Evolutionary conservation across 2,113 vertebrate genomes (phyloP), one percentile per base, ranked within the genome.

Genomic region (Anoura caudifer): DNA sequence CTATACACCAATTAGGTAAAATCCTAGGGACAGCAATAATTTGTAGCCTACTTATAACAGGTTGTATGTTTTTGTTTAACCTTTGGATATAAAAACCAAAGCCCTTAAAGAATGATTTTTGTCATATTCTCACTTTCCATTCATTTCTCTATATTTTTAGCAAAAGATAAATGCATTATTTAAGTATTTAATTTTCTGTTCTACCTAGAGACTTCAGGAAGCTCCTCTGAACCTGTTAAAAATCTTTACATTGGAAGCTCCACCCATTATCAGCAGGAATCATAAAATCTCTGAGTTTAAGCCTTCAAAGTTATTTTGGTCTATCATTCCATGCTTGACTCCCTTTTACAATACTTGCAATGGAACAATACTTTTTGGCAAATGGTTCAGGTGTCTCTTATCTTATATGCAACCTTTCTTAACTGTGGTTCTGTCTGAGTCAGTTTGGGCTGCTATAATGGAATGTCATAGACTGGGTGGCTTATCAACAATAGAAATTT

Each of bases 41-140:
- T 79, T 95, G 24, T 79, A 69, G 61, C 3, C 6, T 91, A 77
- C 43, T 89, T 81, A 82, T 33, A 38, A 52, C 38, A 92, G 16
- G 26, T 89, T 94, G 31, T 83, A 17, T 75, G 33, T 5, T 94
- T 96, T 81, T 92, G 50, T 84, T 97, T 96, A 79, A 63, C 17
- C 7, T 87, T 80, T 87, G 36, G 47, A 38, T 54, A 41, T 65
- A 76, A 75, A 86, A 94, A 45, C 5, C 5, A 77, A 88, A 52
- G 14, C 7, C 26, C 47, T 88, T 61, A 45, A 81, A 88, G 70
- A 94, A 47, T 69, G 15, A 17, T 87, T 95, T 76, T 9, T 69
- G 8, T 86, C 45, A 56, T 28, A 69, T 41, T 96, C 54, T 95
- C 17, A 76, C 17, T 92, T 90, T 80, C 56, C 16, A 75, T 67